Base-by-base conservation (phyloP, 2,797 vertebrate genomes). In the Amniataba percoides region DNA sequence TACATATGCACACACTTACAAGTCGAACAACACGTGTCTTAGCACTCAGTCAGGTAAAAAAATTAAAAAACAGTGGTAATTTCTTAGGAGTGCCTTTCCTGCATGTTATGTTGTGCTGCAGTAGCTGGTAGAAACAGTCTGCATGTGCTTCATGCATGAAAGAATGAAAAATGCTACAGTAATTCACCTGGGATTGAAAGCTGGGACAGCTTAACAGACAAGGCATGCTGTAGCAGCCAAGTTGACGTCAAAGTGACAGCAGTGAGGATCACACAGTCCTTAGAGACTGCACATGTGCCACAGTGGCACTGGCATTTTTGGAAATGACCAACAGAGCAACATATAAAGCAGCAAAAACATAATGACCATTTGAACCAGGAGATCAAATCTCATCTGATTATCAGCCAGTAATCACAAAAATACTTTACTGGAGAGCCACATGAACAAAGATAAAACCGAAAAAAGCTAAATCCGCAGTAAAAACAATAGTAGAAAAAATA, bases 361-460 rank as follows among this genome's bases (percentile, higher is more conserved):
- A 13, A 55, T 53, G 27, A 45, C 51, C 56, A 59, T 74, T 70
- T 74, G 53, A 64, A 23, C 4, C 14, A 15, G 21, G 27, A 52
- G 59, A 77, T 66, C 58, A 55, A 53, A 36, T 56, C 39, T 62
- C 8, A 58, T 68, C 57, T 36, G 23, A 62, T 72, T 25, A 45
- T 45, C 23, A 53, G 51, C 6, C 9, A 2, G n/a, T 34, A 57
- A 77, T 63, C 31, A 61, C 55, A 55, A 51, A 71, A 71, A 68
- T 7, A 69, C 71, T 27, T 27, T 27, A 27, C 58, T 69, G 68
- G 57, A 23, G 4, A 3, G 18, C 9, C 7, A 0, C 43, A 19
- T 39, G n/a, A 25, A 63, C 34, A 36, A 27, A 27, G 27, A 27
- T 27, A 40, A 39, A 66, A n/a, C n/a, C n/a, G n/a, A n/a, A 11